Base-by-base conservation (phyloP, 92 coral and sea anemone genomes). In the Parazoanthus swiftii region DNA sequence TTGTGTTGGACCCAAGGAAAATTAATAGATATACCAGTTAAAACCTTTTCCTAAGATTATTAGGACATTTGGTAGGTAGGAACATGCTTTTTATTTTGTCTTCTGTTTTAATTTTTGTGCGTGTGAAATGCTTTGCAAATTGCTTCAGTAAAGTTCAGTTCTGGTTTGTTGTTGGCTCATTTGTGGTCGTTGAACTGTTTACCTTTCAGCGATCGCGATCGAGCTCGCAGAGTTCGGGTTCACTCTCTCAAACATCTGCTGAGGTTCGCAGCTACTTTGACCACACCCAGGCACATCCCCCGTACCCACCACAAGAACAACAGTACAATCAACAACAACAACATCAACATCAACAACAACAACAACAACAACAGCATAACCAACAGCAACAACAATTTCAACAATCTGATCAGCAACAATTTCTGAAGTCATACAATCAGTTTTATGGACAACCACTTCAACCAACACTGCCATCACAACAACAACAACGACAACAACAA, bases 131-230 rank as follows among this genome's bases (percentile, higher is more conserved):
- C 6, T 11, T 21, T 2, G 23, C 20, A 63, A n/a, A 5, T 63
- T 63, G 25, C 25, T 1, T 63, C 25, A 18, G 20, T 63, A 18
- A 3, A 5, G 33, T 29, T 29, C 33, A 29, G 70, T 63, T 63
- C 6, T 56, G 85, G 72, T 29, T 36, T n/a, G 15, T 18, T 50
- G 29, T 25, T 56, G 72, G 73, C 85, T 80, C 66, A 42, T 68
- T 67, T 65, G 77, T 82, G 86, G 76, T 68, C 42, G 67, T 83
- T 71, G 58, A 71, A 68, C 21, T 83, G 87, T 71, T 83, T 83
- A 70, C 77, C 90, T 94, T 94, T 88, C 94, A 95, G 98, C 98
- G 94, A 81, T 95, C 98, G 26, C 94, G 98, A 74, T 91, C 95
- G 77, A 92, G 94, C 59, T 92, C 94, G 59, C 92, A 92, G 80